Evolutionary conservation across 37 sponge, comb jelly and placozoan species (phyloP).

Genomic region (Corticium candelabrum): DNA sequence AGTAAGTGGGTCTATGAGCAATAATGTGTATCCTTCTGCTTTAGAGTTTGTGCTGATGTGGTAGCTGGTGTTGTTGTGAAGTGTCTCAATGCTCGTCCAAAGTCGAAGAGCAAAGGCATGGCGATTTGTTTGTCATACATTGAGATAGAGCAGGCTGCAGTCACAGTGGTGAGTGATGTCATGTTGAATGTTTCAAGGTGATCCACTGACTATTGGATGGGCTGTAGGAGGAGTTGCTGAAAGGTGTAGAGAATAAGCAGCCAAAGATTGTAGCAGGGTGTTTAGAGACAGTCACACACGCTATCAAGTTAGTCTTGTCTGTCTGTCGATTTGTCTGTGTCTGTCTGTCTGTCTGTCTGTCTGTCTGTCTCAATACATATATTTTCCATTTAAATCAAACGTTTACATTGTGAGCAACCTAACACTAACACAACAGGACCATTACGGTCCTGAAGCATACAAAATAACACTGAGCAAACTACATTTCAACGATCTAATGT

Average conservation of each 20-base stretch:
- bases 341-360: neutral
- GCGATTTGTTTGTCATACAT: conserved; percentile 73
- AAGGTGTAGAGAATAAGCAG: conserved; percentile 72
- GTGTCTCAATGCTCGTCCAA: conserved; percentile 79
- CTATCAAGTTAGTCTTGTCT: conserved; percentile 42
- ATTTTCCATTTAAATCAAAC: too few relatives aligned
- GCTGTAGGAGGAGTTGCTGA: conserved; percentile 54
- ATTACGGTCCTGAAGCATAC: too few relatives aligned
- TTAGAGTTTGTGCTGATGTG: conserved; percentile 55
- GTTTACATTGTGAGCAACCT: too few relatives aligned
- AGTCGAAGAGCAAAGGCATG: conserved; percentile 60
- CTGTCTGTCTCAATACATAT: too few relatives aligned
- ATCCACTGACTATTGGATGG: neutral
- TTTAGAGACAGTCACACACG: conserved; percentile 31
- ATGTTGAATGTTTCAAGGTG: conserved; percentile 16
- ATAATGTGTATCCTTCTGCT: neutral
- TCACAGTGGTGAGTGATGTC: too few relatives aligned
- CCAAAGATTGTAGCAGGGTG: conserved; percentile 87
- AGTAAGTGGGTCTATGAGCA: conserved; percentile 2
- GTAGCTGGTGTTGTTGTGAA: conserved; percentile 81
- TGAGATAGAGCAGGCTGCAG: conserved; percentile 80
- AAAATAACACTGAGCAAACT: too few relatives aligned
- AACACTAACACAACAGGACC: too few relatives aligned
- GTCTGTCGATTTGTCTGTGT: too few relatives aligned
- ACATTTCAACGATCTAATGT: too few relatives aligned